A percentile compares a stretch with the other conserved stretches of the same genome.
Evolutionary conservation across 1,140 invertebrate genomes (phyloP).

Genomic region (Gonioctena quinquepunctata): DNA sequence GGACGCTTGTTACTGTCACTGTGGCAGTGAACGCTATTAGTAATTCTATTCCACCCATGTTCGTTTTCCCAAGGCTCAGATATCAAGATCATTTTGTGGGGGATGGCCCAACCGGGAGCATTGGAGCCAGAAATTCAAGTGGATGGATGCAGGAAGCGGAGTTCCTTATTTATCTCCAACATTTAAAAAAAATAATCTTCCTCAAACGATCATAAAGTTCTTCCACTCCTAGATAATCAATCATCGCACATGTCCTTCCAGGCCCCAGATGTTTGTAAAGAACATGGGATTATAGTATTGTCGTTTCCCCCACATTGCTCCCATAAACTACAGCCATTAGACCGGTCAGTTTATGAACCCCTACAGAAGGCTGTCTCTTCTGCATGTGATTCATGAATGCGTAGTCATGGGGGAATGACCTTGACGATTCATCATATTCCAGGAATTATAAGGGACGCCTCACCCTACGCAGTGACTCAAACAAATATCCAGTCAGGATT

Average conservation of each 20-base stretch:
- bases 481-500: conserved; percentile 16
- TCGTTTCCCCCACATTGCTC: conserved; percentile 32
- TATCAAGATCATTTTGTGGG: conserved; percentile 54
- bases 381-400: conserved; percentile 55
- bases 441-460: conserved; percentile 49
- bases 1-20: conserved; percentile 54
- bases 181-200: conserved; percentile 48
- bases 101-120: conserved; percentile 53
- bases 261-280: conserved; percentile 42
- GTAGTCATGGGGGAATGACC: conserved; percentile 55
- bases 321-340: not conserved
- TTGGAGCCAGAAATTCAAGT: conserved; percentile 51
- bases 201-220: conserved; percentile 50
- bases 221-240: conserved; percentile 31
- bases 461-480: conserved; percentile 29
- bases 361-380: conserved; percentile 52
- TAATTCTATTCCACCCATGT: conserved; percentile 40
- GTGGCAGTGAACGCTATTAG: conserved; percentile 45
- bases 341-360: conserved; percentile 27
- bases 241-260: conserved; percentile 43
- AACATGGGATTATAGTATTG: conserved; percentile 49
- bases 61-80: not conserved
- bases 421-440: conserved; percentile 60
- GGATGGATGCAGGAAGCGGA: conserved; percentile 53
- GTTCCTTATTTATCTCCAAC: conserved; percentile 49